phyloP scores from a whole-genome alignment of 2,888 invertebrate species.

The Amiota minor region DNA sequence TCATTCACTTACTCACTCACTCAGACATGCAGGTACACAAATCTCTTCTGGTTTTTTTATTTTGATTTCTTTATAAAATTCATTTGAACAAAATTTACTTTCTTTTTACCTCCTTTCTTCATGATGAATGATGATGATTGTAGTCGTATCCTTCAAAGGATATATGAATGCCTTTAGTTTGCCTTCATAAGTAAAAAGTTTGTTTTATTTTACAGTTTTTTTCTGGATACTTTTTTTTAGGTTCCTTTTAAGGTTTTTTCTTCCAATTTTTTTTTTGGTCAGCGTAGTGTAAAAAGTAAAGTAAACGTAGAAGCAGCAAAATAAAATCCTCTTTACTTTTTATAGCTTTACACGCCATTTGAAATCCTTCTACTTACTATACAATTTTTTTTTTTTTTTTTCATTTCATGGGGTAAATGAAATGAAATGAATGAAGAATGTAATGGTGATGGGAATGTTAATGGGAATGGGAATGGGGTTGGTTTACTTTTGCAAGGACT shows the following conservation, averaged over 20 bases:
- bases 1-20: constrained; percentile 7
- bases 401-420: not conserved
- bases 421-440: too few relatives aligned
- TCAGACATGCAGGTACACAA: constrained; percentile 5
- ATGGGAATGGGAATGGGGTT: not conserved
- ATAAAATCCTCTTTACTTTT: constrained; percentile 19
- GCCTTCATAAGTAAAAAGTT: too few relatives aligned
- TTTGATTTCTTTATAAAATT: constrained; percentile 26
- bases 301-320: constrained; percentile 6
- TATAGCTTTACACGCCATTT: constrained; percentile 31
- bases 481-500: too few relatives aligned
- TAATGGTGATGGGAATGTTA: too few relatives aligned
- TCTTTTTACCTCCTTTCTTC: too few relatives aligned
- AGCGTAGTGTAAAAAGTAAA: not conserved
- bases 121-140: too few relatives aligned
- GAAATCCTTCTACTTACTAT: constrained; percentile 7
- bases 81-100: not conserved
- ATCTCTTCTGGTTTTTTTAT: not conserved
- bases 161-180: too few relatives aligned
- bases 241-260: constrained; percentile 20
- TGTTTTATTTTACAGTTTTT: not conserved
- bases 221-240: not conserved
- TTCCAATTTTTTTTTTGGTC: not conserved
- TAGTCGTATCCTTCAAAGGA: too few relatives aligned
- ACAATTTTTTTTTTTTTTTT: constrained; percentile 7